phyloP scores from a whole-genome alignment of 1,140 invertebrate genomes.

The Drosophila santomea region DNA sequence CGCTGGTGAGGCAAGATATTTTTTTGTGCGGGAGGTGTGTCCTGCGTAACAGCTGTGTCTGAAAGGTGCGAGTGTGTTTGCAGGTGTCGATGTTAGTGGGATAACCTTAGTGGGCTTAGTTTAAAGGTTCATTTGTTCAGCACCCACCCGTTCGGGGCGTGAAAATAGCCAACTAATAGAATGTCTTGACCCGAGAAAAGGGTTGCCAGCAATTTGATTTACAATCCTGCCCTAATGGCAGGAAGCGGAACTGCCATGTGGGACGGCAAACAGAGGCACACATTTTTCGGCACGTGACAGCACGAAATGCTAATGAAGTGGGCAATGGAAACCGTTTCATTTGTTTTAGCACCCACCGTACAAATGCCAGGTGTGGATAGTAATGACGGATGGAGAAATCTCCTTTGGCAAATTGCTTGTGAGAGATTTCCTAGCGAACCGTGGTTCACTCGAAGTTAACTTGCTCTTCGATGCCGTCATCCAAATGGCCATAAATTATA shows the following conservation, averaged over 20 bases:
- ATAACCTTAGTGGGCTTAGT: constrained; percentile 40
- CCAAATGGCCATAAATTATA: constrained; percentile 75
- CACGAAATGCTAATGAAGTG: constrained; percentile 52
- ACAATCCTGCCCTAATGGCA: constrained; percentile 53
- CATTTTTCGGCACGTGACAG: constrained; percentile 39
- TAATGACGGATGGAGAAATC: constrained; percentile 16
- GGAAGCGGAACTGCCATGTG: constrained; percentile 41
- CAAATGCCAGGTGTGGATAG: constrained; percentile 31
- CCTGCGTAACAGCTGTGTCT: constrained; percentile 36
- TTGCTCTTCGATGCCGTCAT: constrained; percentile 26
- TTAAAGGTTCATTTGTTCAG: constrained; percentile 64
- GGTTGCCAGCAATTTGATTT: constrained; percentile 56
- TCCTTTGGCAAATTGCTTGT: constrained; percentile 31
- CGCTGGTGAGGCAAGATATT: not conserved
- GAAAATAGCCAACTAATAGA: constrained; percentile 79
- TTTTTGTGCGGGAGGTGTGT: constrained; percentile 52
- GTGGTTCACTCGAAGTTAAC: constrained; percentile 10
- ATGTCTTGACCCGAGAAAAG: constrained; percentile 56
- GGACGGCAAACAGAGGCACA: not conserved
- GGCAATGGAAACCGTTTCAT: constrained; percentile 38
- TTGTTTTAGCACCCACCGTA: constrained; percentile 26
- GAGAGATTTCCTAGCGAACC: constrained; percentile 15
- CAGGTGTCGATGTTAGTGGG: constrained; percentile 46
- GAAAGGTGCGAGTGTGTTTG: constrained; percentile 9
- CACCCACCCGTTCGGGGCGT: constrained; percentile 53